Conservation (phyloP, 2,888 invertebrate species). For the Leptopterna dolabrata region DNA sequence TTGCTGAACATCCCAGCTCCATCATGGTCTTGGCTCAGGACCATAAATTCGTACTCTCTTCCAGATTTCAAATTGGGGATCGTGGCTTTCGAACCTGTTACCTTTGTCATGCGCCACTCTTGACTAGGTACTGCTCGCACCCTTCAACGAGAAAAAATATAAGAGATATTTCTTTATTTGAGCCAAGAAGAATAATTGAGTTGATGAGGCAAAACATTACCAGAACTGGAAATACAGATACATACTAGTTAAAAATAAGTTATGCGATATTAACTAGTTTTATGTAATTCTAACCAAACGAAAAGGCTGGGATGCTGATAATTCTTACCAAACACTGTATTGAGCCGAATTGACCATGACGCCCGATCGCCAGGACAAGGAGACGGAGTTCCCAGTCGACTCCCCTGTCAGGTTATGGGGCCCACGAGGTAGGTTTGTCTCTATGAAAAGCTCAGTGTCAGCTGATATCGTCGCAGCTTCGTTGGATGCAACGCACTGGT, state of each 20-base stretch:
- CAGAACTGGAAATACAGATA: too few species aligned
- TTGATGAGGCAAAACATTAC: too few species aligned
- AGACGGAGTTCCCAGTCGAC: constrained; percentile 78
- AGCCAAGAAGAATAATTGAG: too few species aligned
- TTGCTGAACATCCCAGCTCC: constrained; percentile 94
- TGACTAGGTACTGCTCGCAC: constrained; percentile 79
- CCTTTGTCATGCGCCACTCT: constrained; percentile 87
- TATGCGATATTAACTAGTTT: too few species aligned
- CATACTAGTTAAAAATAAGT: too few species aligned
- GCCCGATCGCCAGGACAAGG: constrained; percentile 86
- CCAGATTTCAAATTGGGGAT: constrained; percentile 81
- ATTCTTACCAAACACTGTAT: constrained; percentile 81
- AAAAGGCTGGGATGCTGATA: background rate
- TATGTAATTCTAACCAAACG: too few species aligned
- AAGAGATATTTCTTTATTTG: background rate
- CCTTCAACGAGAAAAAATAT: constrained; percentile 65
- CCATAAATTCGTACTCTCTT: constrained; percentile 89
- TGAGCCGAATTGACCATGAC: constrained; percentile 81
- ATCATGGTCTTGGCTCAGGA: constrained; percentile 85
- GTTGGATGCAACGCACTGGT: constrained; percentile 86
- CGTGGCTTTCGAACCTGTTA: constrained; percentile 82
- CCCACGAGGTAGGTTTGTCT: constrained; percentile 90
- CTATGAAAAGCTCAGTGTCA: constrained; percentile 83
- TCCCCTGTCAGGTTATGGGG: constrained; percentile 87
- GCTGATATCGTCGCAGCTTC: constrained; percentile 86